phyloP scores from a whole-genome alignment of 53 echinoderm and acorn worm genomes.

The Holothuria leucospilota region DNA sequence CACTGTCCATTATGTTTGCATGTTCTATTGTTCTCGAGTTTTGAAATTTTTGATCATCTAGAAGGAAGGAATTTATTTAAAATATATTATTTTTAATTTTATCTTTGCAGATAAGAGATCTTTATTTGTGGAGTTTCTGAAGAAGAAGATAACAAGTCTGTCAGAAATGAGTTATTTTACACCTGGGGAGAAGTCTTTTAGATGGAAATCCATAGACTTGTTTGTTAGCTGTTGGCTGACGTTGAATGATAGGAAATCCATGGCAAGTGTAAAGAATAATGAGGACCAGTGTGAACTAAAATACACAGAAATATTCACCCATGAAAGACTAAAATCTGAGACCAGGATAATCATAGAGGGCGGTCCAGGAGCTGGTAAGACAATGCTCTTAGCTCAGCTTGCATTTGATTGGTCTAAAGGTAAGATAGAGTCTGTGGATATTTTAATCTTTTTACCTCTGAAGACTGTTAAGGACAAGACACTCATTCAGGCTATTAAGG shows the following conservation, averaged over 20 bases:
- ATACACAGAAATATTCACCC: conserved; percentile 3
- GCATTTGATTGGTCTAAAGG: conserved; percentile 2
- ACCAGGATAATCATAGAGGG: conserved; percentile 1
- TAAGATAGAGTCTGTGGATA: neutral
- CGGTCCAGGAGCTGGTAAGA: neutral
- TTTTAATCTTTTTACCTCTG: neutral
- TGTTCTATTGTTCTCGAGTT: no score
- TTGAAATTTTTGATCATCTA: no score
- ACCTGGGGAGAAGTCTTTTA: neutral
- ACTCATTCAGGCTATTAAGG: neutral
- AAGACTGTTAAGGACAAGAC: conserved; percentile 11
- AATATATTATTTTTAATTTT: no score
- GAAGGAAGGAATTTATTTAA: no score
- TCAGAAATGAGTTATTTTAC: neutral
- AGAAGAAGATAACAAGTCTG: neutral
- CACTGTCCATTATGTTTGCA: no score
- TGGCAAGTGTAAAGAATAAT: neutral
- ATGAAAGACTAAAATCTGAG: neutral
- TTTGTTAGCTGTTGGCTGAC: neutral
- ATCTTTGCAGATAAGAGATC: neutral
- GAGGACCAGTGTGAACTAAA: neutral
- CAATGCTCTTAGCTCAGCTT: neutral
- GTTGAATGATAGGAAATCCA: neutral
- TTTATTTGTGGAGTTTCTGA: neutral
- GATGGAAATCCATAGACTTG: conserved; percentile 6